Conservation (phyloP, 1,140 invertebrate species). For the Telenomus remus region DNA sequence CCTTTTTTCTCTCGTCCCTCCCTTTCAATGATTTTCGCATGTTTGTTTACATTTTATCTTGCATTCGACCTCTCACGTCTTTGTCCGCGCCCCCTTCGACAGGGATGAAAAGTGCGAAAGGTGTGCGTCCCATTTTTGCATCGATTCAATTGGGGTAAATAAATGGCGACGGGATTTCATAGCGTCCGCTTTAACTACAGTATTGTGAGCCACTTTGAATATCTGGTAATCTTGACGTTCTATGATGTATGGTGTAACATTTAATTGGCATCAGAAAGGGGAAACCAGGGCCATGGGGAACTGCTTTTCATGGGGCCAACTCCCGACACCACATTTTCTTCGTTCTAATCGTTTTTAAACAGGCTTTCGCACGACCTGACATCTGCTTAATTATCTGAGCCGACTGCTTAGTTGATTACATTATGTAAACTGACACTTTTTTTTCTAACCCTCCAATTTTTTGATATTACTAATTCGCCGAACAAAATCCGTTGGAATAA, state of each 20-base stretch:
- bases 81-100: background rate
- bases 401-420: constrained; percentile 15
- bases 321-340: constrained; percentile 38
- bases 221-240: constrained; percentile 50
- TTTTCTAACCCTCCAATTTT: no score
- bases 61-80: background rate
- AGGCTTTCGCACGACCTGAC: constrained; percentile 40
- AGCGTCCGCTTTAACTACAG: constrained; percentile 46
- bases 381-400: constrained; percentile 45
- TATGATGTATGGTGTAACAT: constrained; percentile 54
- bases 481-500: background rate
- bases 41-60: background rate
- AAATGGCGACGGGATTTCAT: constrained; percentile 26
- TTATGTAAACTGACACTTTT: no score
- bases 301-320: constrained; percentile 22
- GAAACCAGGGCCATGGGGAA: constrained; percentile 5
- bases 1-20: background rate
- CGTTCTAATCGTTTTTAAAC: constrained; percentile 53
- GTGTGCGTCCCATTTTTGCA: constrained; percentile 14
- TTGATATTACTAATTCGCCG: no score
- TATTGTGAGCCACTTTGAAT: constrained; percentile 51
- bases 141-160: constrained; percentile 40
- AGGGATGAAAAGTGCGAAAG: background rate
- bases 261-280: constrained; percentile 49
- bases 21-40: background rate